phyloP scores from a whole-genome alignment of 2,797 vertebrate species.

The Prionace glauca region DNA sequence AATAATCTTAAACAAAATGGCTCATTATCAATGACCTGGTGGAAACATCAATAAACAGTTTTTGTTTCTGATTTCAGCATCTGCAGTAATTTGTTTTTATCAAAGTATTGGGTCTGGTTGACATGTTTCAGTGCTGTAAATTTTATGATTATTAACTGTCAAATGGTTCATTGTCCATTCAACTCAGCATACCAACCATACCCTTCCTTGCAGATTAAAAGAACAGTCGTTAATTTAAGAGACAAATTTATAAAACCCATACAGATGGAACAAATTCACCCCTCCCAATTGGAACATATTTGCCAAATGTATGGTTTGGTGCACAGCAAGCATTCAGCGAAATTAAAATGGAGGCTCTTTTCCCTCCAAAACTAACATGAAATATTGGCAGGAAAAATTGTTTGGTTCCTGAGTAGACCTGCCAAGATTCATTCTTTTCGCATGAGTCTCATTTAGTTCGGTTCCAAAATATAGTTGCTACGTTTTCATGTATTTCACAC shows the following conservation, averaged over 20 bases:
- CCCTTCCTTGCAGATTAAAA: neutral
- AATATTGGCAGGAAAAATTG: constrained; percentile 6
- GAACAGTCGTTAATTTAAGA: neutral
- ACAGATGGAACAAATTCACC: neutral
- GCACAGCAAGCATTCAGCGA: constrained; percentile 3
- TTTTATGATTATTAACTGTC: neutral
- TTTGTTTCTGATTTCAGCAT: too few relatives aligned
- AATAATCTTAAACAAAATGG: neutral
- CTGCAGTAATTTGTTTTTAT: too few relatives aligned
- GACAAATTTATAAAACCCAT: neutral
- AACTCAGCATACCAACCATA: neutral
- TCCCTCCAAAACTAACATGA: constrained; percentile 29
- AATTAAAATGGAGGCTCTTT: constrained; percentile 18
- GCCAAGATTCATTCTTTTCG: constrained; percentile 25
- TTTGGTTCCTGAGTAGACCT: neutral
- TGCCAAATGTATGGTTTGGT: neutral
- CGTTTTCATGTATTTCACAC: neutral
- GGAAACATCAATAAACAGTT: neutral
- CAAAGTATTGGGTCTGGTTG: neutral
- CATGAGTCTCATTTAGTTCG: constrained; percentile 15
- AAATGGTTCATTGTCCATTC: neutral
- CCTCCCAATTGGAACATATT: constrained; percentile 1
- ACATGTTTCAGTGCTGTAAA: neutral
- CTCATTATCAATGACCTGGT: neutral
- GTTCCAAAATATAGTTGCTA: neutral